Conservation (phyloP, 1,140 invertebrate genomes). For the Anthonomus grandis region DNA sequence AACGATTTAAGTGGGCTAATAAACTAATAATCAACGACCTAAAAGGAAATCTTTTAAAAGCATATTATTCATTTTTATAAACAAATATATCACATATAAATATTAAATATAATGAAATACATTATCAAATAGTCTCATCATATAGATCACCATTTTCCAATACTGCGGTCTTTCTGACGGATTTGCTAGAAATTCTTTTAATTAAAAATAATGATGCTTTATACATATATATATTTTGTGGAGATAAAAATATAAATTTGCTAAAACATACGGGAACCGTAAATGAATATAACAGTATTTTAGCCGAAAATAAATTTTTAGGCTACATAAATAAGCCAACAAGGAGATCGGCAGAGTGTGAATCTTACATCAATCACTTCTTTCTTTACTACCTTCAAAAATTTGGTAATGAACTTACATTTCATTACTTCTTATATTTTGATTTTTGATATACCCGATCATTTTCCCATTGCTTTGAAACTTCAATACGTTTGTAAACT, state of each 20-base stretch:
- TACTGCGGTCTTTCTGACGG: too few relatives aligned
- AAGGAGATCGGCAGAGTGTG: not conserved
- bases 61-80: too few relatives aligned
- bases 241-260: not conserved
- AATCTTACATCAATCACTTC: slow-evolving; percentile 1
- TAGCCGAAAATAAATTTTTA: not conserved
- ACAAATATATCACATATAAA: too few relatives aligned
- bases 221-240: not conserved
- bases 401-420: not conserved
- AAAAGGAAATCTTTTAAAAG: too few relatives aligned
- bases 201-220: not conserved
- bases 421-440: not conserved
- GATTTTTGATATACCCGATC: not conserved
- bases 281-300: not conserved
- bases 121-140: too few relatives aligned
- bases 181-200: too few relatives aligned
- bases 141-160: too few relatives aligned
- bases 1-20: too few relatives aligned
- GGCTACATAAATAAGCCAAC: not conserved
- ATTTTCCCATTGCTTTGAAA: too few relatives aligned
- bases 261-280: not conserved
- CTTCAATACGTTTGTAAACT: too few relatives aligned
- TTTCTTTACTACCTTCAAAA: slow-evolving; percentile 3
- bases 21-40: too few relatives aligned
- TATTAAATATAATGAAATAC: too few relatives aligned